Evolutionary conservation across 92 coral and sea anemone genomes (phyloP), one percentile per base, ranked within the genome.

Genomic region (Zoanthus solanderi): DNA sequence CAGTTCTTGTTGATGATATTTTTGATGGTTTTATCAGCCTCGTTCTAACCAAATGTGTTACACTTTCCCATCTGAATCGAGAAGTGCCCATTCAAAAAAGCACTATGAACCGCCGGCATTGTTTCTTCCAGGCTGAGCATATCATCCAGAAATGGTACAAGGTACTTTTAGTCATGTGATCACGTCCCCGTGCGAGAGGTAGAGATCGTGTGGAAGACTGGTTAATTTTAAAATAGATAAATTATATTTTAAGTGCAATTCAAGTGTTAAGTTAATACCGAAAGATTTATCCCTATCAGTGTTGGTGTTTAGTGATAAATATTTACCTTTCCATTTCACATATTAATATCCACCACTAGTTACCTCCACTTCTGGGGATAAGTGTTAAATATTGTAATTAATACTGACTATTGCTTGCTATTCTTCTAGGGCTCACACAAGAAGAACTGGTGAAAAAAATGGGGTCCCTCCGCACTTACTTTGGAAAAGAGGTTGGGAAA

Each of bases 21-120:
- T 67, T 93, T 94, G 68, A 93, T 93, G 67, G 96, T 89, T 84
- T 94, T 92, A 83, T 88, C 96, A 16, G 94, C 94, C 78, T 94
- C 94, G 71, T 90, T 92, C 34, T 88, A 89, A 31, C 92, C 96
- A 61, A 92, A 92, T n/a, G 93, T 93, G 53, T 92, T 94, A 32
- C 79, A 81, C 54, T 76, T 71, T 47, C 81, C 89, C 92, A 92
- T 92, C 76, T 92, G 93, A 50, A 91, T 90, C 46, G 90, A 86
- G 63, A 93, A 87, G 18, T 89, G 85, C 29, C 92, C 94, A 2
- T 50, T 71, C 68, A 31, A 50, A 72, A 91, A 93, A 42, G 91
- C 89, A 16, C 74, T 61, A 71, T 91, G 71, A 78, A 91, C 91
- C n/a, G 91, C 76, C 31, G 90, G 92, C 63, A 79, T 83, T 71